phyloP scores from a whole-genome alignment of 1,140 invertebrate genomes.

The Achroia grisella region DNA sequence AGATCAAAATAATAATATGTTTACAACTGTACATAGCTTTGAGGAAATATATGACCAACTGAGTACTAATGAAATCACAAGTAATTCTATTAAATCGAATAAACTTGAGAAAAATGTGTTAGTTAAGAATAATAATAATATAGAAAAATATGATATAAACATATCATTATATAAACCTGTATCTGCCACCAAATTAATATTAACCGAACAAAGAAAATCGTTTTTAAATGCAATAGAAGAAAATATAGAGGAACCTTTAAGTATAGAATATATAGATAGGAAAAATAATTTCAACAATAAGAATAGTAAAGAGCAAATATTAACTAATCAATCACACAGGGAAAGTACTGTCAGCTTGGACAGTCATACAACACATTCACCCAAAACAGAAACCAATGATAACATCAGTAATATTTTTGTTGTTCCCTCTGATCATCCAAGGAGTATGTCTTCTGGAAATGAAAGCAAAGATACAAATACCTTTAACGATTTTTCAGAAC shows the following conservation, averaged over 20 bases:
- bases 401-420: neutral
- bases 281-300: neutral
- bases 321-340: no score
- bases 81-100: neutral
- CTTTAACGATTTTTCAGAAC: neutral
- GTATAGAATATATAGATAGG: neutral
- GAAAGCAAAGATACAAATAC: neutral
- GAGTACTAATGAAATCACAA: constrained; percentile 9
- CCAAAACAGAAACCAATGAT: neutral
- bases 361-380: neutral
- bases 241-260: constrained; percentile 5
- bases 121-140: constrained; percentile 11
- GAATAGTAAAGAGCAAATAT: neutral
- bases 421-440: neutral
- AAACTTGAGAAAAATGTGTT: no score
- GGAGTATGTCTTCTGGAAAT: neutral
- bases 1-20: constrained; percentile 57
- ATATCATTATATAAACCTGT: constrained; percentile 19
- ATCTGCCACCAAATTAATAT: constrained; percentile 20
- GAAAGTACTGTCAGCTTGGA: no score
- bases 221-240: constrained; percentile 24
- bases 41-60: constrained; percentile 64
- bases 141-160: constrained; percentile 15
- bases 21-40: constrained; percentile 47
- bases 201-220: constrained; percentile 20